Evolutionary conservation across 1,140 invertebrate genomes (phyloP), one percentile per base, ranked within the genome.

Genomic region (Diabrotica undecimpunctata): DNA sequence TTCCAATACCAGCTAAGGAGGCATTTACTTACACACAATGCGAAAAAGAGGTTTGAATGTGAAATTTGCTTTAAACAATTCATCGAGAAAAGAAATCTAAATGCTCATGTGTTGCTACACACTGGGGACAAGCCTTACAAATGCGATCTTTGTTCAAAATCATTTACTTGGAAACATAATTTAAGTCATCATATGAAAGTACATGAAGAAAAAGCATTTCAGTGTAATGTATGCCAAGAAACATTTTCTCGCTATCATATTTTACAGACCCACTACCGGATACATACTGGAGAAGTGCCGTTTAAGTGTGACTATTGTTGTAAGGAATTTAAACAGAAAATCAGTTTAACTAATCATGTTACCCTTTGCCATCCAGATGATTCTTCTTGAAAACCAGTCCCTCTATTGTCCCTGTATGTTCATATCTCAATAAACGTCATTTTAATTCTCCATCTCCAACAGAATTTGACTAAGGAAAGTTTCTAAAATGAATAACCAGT

Each of bases 291-390:
- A 6, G 41, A 46, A 46, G 41, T 46, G 6, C 41, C 41, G 6
- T 46, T 46, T n/a, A 46, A 46, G n/a, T 46, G 41, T 6, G 8
- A 46, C 6, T 10, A 10, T 46, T 46, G 41, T 6, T 46, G 8
- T 46, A 46, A 46, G n/a, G 8, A 46, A n/a, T 46, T 46, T 46
- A 46, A 46, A 46, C 41, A 46, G n/a, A 46, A 46, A 46, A 46
- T 46, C n/a, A 46, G n/a, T 46, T 5, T 46, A 46, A 46, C 41
- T 10, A 46, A 8, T 4, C 41, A 46, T 46, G n/a, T 46, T 8
- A 25, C 25, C 1, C n/a, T 46, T 8, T 10, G n/a, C n/a, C 41
- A 46, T 46, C 41, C 41, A 10, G n/a, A 46, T 46, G 41, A 46
- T 46, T 46, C 41, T 25, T 25, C 25, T 25, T 25, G 25, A 25